Conservation (phyloP, 2,113 vertebrate genomes). For the Marmota flaviventris region DNA sequence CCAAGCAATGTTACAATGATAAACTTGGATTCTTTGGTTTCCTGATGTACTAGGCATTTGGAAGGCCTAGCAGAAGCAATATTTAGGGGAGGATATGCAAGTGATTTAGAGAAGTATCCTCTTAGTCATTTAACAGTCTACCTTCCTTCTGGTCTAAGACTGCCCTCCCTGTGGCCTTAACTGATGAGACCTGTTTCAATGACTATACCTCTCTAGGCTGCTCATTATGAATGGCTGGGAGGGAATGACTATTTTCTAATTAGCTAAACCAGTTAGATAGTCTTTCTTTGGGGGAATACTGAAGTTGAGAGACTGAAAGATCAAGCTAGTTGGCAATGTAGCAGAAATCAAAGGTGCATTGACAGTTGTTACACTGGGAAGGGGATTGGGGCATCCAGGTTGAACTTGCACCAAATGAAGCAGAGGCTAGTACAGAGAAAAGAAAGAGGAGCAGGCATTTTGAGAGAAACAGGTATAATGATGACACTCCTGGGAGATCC, state of each 20-base stretch:
- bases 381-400: neutral
- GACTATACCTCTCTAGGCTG: neutral
- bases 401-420: neutral
- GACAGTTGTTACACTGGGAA: neutral
- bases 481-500: neutral
- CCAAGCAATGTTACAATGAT: neutral
- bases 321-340: neutral
- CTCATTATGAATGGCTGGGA: neutral
- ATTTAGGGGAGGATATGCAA: neutral
- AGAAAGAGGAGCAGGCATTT: neutral
- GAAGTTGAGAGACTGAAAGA: neutral
- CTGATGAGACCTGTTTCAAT: neutral
- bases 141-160: neutral
- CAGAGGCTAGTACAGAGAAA: neutral
- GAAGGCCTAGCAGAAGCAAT: neutral
- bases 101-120: neutral
- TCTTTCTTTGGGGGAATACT: neutral
- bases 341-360: neutral
- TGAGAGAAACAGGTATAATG: neutral
- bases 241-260: neutral
- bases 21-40: neutral
- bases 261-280: neutral
- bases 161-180: neutral
- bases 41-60: neutral
- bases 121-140: neutral